Evolutionary conservation across 2,797 vertebrate species (phyloP).

Genomic region (Girardinus metallicus): DNA sequence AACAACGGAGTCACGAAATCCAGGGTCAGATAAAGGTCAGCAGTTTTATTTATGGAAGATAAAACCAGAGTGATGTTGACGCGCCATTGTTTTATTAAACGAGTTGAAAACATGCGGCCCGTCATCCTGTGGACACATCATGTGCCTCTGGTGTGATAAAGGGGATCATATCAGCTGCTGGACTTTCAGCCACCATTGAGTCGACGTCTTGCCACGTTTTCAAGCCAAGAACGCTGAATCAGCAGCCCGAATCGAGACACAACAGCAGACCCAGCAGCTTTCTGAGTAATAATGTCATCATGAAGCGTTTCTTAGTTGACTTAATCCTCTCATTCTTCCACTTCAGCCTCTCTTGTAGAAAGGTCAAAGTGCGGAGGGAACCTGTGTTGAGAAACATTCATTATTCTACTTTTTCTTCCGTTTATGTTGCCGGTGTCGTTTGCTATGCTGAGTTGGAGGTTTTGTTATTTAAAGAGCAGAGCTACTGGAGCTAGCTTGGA

Average conservation of each 20-base stretch:
- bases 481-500: not conserved
- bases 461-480: not conserved
- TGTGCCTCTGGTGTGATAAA: conserved; percentile 28
- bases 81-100: not conserved
- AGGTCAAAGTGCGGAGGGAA: not conserved
- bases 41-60: not conserved
- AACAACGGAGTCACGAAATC: not conserved
- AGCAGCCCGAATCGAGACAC: not conserved
- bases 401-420: not conserved
- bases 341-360: not conserved
- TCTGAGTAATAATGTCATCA: not conserved
- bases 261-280: not conserved
- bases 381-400: not conserved
- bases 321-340: not conserved
- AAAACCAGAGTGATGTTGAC: not conserved
- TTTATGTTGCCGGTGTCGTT: not conserved
- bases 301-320: not conserved
- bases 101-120: conserved; percentile 16
- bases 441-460: not conserved
- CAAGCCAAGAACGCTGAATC: conserved; percentile 4
- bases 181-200: conserved; percentile 49
- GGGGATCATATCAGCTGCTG: conserved; percentile 41
- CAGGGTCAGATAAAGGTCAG: not conserved
- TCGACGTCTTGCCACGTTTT: conserved; percentile 49
- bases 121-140: conserved; percentile 22